These are phyloP conservation scores for Columba livia DNA, from an alignment of 2,113 vertebrate genomes.

Conservation along the genomic window DNA sequence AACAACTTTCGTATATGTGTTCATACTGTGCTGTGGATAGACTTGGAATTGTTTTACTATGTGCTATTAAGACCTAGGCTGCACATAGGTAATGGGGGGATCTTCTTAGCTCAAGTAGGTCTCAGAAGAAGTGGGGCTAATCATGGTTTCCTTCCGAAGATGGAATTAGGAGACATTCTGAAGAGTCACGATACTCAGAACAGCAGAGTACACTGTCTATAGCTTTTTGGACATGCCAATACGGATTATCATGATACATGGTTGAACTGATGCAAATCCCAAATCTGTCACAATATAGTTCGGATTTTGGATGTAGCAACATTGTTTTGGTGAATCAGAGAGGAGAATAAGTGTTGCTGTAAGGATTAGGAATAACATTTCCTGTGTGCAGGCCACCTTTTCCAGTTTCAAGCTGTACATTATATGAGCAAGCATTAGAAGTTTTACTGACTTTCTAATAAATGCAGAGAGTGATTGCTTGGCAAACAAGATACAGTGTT, in stretches of 20 bases:
- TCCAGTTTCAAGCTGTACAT: not conserved
- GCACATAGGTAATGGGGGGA: not conserved
- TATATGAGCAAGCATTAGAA: not conserved
- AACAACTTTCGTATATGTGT: not conserved
- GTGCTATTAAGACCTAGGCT: not conserved
- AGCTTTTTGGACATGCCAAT: not conserved
- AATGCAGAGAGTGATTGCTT: not conserved
- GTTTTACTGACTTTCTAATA: slow-evolving; percentile 12
- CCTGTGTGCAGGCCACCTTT: not conserved
- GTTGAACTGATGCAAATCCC: not conserved
- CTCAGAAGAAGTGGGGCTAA: not conserved
- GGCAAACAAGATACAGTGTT: not conserved
- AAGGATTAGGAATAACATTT: not conserved
- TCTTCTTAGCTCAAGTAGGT: not conserved
- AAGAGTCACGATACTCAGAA: not conserved
- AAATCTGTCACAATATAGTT: not conserved
- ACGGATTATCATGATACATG: not conserved
- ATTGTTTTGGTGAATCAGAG: not conserved
- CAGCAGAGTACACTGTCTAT: rapidly evolving
- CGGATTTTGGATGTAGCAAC: not conserved
- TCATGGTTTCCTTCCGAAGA: not conserved
- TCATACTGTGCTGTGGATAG: not conserved
- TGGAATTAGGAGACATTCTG: not conserved
- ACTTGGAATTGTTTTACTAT: not conserved
- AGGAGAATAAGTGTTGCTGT: not conserved